Base-by-base conservation (phyloP, 2,113 vertebrate genomes). In the Stercorarius parasiticus region DNA sequence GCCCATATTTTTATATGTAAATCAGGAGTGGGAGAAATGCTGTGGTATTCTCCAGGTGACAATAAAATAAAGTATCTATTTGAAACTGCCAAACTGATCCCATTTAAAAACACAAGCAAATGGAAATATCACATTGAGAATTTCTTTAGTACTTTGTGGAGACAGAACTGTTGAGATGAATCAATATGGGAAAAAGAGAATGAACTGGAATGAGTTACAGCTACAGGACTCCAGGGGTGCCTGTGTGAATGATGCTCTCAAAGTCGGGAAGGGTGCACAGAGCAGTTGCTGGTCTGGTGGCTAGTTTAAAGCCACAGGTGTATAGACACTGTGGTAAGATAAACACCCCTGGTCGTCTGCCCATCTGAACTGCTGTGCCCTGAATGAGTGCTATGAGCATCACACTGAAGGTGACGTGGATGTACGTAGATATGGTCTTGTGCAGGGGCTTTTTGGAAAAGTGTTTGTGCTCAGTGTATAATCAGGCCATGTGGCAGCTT, bases 391-490 rank as follows among this genome's bases (percentile, higher is more conserved):
- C 4, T 5, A 42, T 58, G 19, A 80, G 16, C 19, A 10, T 47
- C 52, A 40, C 40, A 27, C 11, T 61, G 58, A 36, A 45, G 30
- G 30, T 34, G 36, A 80, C 0, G 1, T 36, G 45, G 42, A 19
- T 23, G 26, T 40, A 56, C 0, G 1, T n/a, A 43, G 36, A n/a
- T 30, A n/a, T 0, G 2, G 13, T 50, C 34, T 49, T 67, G 30
- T 43, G 56, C 56, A 59, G 29, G 47, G 10, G 22, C 43, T 64
- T 69, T 53, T 42, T 45, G 32, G 20, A 86, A 67, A 82, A 90
- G 0, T 27, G 1, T 64, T 67, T 82, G 32, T 53, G 17, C 5
- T 30, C 19, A 21, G 3, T 36, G n/a, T 61, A 11, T 82, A 66
- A 20, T 32, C 29, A 80, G 14, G 27, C 23, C 25, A 40, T 0